A percentile compares a stretch with the other conserved stretches of the same genome.
phyloP scores from a whole-genome alignment of 2,113 vertebrate genomes.

The Seriola rivoliana region DNA sequence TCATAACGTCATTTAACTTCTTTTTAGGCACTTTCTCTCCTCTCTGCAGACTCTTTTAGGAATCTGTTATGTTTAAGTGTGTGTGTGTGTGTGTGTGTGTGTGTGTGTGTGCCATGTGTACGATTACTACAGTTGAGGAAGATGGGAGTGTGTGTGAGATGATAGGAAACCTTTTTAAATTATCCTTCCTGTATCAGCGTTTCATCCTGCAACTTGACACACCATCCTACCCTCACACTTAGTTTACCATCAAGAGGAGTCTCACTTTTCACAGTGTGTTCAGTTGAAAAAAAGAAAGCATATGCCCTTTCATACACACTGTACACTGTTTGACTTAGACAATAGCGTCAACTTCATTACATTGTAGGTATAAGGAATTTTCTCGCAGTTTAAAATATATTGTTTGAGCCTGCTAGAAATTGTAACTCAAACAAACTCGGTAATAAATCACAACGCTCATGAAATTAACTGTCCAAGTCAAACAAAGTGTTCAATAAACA shows the following conservation, averaged over 20 bases:
- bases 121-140: conserved; percentile 12
- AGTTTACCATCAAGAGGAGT: conserved; percentile 24
- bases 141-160: conserved; percentile 7
- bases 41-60: conserved; percentile 53
- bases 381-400: neutral
- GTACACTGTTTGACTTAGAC: neutral
- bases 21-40: conserved; percentile 54
- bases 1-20: conserved; percentile 68
- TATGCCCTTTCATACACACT: neutral
- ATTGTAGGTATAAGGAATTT: neutral
- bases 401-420: conserved; percentile 23
- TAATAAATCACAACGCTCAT: conserved; percentile 11
- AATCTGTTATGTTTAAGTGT: conserved; percentile 8
- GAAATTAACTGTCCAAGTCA: conserved; percentile 44
- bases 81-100: neutral
- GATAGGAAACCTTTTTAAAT: conserved; percentile 41
- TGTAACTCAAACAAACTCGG: conserved; percentile 17
- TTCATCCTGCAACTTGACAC: conserved; percentile 50
- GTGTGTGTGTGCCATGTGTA: conserved; percentile 12
- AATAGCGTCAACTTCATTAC: neutral
- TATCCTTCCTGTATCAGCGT: conserved; percentile 21
- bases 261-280: conserved; percentile 9
- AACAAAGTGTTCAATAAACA: conserved; percentile 22
- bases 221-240: conserved; percentile 2
- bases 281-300: neutral